Percentiles rank a stretch among this genome's conserved stretches.
phyloP scores from a whole-genome alignment of 92 coral and sea anemone species.

The Pocillopora grandis region DNA sequence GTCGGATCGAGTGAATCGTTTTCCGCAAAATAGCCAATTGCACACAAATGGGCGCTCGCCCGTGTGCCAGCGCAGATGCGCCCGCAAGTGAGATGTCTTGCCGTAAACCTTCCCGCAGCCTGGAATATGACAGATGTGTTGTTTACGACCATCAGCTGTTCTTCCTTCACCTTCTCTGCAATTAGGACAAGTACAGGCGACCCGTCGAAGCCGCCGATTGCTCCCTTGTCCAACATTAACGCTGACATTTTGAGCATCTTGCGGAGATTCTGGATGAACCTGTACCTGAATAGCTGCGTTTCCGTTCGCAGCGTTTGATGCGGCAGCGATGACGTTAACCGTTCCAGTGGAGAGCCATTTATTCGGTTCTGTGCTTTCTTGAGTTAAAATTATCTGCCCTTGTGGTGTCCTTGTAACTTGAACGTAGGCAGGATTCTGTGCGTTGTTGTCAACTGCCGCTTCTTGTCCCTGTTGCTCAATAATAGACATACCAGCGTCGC shows the following conservation, averaged over 20 bases:
- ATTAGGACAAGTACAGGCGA: constrained; percentile 99
- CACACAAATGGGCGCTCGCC: constrained; percentile 98
- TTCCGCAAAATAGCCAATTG: constrained; percentile 98
- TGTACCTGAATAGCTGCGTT: constrained; percentile 44
- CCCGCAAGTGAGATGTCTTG: constrained; percentile 96
- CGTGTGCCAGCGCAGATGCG: constrained; percentile 99
- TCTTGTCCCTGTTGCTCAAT: constrained; percentile 61
- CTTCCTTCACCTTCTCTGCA: constrained; percentile 99
- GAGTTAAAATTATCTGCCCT: constrained; percentile 85
- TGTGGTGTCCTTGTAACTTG: constrained; percentile 88
- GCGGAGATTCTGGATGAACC: constrained; percentile 47
- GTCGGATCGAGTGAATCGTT: constrained; percentile 96
- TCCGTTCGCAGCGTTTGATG: constrained; percentile 37
- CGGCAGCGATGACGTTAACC: constrained; percentile 71
- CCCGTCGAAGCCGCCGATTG: constrained; percentile 92
- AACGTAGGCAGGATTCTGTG: constrained; percentile 73
- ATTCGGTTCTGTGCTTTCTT: constrained; percentile 73
- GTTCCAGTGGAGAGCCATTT: constrained; percentile 78
- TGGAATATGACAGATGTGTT: constrained; percentile 91
- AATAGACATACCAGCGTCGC: constrained; percentile 53
- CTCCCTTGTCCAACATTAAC: constrained; percentile 49
- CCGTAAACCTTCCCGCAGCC: constrained; percentile 99
- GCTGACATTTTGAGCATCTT: constrained; percentile 49
- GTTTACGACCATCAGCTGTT: constrained; percentile 94
- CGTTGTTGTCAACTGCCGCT: constrained; percentile 46